phyloP scores from a whole-genome alignment of 2,113 vertebrate genomes.

The Myotis brandtii region DNA sequence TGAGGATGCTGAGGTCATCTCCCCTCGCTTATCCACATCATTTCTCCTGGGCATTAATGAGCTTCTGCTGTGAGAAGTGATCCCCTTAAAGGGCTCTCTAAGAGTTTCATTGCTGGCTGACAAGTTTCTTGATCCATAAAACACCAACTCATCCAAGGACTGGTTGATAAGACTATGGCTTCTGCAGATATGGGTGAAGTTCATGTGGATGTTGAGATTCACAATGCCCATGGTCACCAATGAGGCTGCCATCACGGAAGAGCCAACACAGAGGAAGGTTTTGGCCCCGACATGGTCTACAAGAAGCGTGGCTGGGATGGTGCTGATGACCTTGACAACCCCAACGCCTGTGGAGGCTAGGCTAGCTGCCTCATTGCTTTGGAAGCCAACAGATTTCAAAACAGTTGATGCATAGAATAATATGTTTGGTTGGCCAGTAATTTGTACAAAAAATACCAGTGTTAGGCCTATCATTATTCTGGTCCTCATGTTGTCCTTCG shows the following conservation, averaged over 20 bases:
- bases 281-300: constrained; percentile 95
- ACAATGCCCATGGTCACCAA: constrained; percentile 90
- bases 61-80: constrained; percentile 60
- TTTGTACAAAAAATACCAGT: constrained; percentile 95
- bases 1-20: constrained; percentile 57
- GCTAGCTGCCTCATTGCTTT: constrained; percentile 94
- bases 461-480: constrained; percentile 92
- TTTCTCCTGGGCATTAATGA: constrained; percentile 39
- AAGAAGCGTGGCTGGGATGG: constrained; percentile 92
- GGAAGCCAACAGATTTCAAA: constrained; percentile 95
- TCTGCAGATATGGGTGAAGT: constrained; percentile 91
- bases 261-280: constrained; percentile 93
- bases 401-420: constrained; percentile 96
- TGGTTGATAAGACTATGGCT: constrained; percentile 83
- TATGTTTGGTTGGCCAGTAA: constrained; percentile 96
- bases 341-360: constrained; percentile 96
- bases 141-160: constrained; percentile 64
- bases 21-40: constrained; percentile 5
- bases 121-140: constrained; percentile 78
- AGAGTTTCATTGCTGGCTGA: constrained; percentile 79
- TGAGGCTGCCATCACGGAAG: constrained; percentile 92
- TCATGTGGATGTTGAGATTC: constrained; percentile 91
- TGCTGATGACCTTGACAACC: constrained; percentile 93
- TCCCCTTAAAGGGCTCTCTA: constrained; percentile 72
- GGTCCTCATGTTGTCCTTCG: constrained; percentile 93